Base-by-base conservation (phyloP, 2,888 invertebrate species). In the Harpagoxenus sublaevis region DNA sequence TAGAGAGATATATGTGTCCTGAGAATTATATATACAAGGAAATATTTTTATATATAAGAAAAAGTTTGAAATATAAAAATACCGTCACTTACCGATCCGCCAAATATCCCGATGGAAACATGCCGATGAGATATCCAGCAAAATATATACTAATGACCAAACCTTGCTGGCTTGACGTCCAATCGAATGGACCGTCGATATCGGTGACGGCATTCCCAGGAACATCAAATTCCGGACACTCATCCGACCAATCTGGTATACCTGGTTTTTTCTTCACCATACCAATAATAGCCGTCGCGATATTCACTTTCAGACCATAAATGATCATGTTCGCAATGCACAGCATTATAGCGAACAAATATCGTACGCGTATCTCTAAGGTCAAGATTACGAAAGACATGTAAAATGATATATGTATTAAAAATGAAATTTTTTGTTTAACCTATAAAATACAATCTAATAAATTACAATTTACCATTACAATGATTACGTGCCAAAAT, bases 311-410 rank as follows among this genome's bases (percentile, higher is more conserved):
- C 39, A 93, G 83, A 0, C 94, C 95, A 71, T 95, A 95, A 84
- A 95, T 94, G 75, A 95, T 94, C 94, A 94, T 94, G 87, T 95
- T 95, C 66, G 94, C 95, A 51, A 94, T 91, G 92, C 93, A 94
- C 39, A 95, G 90, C 95, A 95, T 95, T 79, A 93, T 90, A 28
- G 94, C 94, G 70, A 94, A 95, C 6, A 93, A 74, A 35, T 91
- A 94, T 15, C 95, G 90, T 23, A 95, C 92, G 77, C 90, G 87
- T 4, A 88, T 89, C 28, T 91, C 93, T 45, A 12, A 62, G 28
- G 6, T 53, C 8, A 51, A 48, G 1, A 77, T 66, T 35, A 51
- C 8, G 8, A 85, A 35, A 71, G 10, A 66, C 12, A 70, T 8
- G 10, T 57, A 15, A 53, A 55, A 42, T 31, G 23, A 66, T 8